These are phyloP conservation scores for Hemichromis elongatus DNA, from an alignment of 2,113 vertebrate species.

Conservation along the genomic window DNA sequence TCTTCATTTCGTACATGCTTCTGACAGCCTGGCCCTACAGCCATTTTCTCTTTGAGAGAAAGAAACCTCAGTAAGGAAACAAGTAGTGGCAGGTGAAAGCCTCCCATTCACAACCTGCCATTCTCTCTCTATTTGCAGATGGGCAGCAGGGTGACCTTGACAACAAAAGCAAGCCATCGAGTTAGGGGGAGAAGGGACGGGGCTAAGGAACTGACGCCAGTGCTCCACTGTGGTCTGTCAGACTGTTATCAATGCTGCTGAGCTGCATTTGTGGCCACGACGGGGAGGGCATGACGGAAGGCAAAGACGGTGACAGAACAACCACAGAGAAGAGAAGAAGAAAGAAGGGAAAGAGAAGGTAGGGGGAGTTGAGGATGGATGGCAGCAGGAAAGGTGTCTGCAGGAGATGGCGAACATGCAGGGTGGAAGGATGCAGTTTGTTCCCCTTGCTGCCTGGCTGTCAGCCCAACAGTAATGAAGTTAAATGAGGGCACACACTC, in stretches of 20 bases:
- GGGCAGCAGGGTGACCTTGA: constrained; percentile 56
- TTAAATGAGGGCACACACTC: constrained; percentile 66
- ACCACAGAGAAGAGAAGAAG: constrained; percentile 26
- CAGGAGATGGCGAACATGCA: constrained; percentile 39
- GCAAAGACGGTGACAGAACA: constrained; percentile 47
- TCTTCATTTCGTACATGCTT: not conserved
- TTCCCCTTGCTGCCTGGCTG: constrained; percentile 47
- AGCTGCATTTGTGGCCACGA: constrained; percentile 23
- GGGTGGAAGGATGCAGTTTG: constrained; percentile 50
- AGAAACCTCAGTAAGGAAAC: constrained; percentile 12
- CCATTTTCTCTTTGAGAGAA: not conserved
- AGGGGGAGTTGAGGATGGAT: constrained; percentile 12
- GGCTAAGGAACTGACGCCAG: constrained; percentile 43
- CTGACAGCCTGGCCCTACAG: not conserved
- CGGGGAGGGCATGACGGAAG: not conserved
- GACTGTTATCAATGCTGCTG: constrained; percentile 65
- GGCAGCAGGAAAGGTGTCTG: constrained; percentile 28
- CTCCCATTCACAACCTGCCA: constrained; percentile 27
- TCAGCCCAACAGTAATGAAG: constrained; percentile 67
- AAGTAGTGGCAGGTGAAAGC: constrained; percentile 30
- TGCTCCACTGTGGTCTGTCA: constrained; percentile 59
- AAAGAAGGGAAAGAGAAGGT: not conserved
- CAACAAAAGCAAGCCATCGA: constrained; percentile 41
- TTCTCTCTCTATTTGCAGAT: not conserved
- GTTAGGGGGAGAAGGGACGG: constrained; percentile 14